A percentile compares a stretch with the other conserved stretches of the same genome.
These are phyloP conservation scores for Caenorhabditis angaria DNA, from an alignment of 2,888 invertebrate genomes.

Conservation along the genomic window DNA sequence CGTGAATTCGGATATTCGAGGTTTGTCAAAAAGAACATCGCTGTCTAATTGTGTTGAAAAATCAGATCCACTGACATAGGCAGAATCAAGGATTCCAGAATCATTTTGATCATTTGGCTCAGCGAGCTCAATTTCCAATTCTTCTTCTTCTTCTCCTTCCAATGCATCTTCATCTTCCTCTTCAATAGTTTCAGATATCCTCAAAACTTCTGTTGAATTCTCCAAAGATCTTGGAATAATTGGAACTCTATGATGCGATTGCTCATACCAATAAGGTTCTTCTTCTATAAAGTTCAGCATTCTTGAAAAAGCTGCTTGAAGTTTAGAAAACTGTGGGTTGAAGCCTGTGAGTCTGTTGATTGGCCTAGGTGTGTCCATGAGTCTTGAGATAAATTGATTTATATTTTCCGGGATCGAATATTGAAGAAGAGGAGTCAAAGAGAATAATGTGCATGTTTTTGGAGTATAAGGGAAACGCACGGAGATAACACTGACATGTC, in stretches of 20 bases:
- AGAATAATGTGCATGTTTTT: slow-evolving; percentile 56
- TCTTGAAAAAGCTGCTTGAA: slow-evolving; percentile 54
- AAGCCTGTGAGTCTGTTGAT: slow-evolving; percentile 50
- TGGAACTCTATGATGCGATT: slow-evolving; percentile 27
- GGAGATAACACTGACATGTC: slow-evolving; percentile 67
- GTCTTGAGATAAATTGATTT: slow-evolving; percentile 45
- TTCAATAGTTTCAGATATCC: slow-evolving; percentile 9
- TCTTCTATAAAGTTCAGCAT: slow-evolving; percentile 46
- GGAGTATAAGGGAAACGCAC: slow-evolving; percentile 66
- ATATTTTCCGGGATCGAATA: slow-evolving; percentile 68
- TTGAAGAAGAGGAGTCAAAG: slow-evolving; percentile 63
- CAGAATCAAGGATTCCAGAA: slow-evolving; percentile 33
- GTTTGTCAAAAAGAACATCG: slow-evolving; percentile 25
- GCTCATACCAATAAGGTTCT: slow-evolving; percentile 56
- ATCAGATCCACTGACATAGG: slow-evolving; percentile 36
- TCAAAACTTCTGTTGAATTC: background rate
- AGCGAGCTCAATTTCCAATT: slow-evolving; percentile 2
- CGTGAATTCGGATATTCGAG: slow-evolving; percentile 12
- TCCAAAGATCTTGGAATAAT: background rate
- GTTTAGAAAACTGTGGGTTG: slow-evolving; percentile 42
- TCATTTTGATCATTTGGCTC: slow-evolving; percentile 22
- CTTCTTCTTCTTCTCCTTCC: slow-evolving; percentile 22
- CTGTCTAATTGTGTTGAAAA: slow-evolving; percentile 24
- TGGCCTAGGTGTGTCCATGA: slow-evolving; percentile 26
- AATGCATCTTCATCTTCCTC: slow-evolving; percentile 1